These are phyloP conservation scores for Tetraodon nigroviridis DNA, from an alignment of 2,113 vertebrate genomes.

Conservation along the genomic window DNA sequence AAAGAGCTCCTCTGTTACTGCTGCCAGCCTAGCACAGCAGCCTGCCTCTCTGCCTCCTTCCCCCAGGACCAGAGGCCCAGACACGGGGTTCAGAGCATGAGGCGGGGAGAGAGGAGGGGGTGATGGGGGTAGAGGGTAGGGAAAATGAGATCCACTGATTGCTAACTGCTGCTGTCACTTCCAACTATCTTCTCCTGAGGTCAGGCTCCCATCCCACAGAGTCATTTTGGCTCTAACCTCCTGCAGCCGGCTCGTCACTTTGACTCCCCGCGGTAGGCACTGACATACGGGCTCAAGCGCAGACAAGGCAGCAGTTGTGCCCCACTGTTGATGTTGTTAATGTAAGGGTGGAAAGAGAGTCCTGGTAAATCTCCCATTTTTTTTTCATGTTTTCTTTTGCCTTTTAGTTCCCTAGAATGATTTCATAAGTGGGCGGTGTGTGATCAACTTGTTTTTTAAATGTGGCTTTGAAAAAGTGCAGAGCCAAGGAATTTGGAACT, in stretches of 20 bases:
- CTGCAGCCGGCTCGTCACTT: conserved; percentile 53
- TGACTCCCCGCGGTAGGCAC: conserved; percentile 53
- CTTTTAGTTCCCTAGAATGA: conserved; percentile 58
- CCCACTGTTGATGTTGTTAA: conserved; percentile 41
- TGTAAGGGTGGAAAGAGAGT: conserved; percentile 11
- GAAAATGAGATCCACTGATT: conserved; percentile 69
- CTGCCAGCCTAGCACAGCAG: conserved; percentile 79
- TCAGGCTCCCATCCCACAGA: conserved; percentile 65
- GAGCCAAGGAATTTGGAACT: conserved; percentile 73
- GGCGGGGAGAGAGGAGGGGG: conserved; percentile 14
- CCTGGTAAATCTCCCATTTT: conserved; percentile 29
- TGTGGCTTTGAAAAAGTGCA: conserved; percentile 72
- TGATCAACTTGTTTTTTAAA: conserved; percentile 71
- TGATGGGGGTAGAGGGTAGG: conserved; percentile 29
- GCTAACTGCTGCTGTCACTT: conserved; percentile 68
- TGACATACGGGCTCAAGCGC: conserved; percentile 42
- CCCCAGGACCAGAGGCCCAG: conserved; percentile 70
- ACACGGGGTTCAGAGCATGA: conserved; percentile 65
- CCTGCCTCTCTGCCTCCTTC: conserved; percentile 67
- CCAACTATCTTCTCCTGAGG: conserved; percentile 67
- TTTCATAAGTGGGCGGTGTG: conserved; percentile 72
- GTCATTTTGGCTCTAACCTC: conserved; percentile 57
- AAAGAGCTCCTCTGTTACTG: conserved; percentile 83
- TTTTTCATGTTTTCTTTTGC: conserved; percentile 43
- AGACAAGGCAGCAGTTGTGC: conserved; percentile 56